These are phyloP conservation scores for Melinopterus prodromus DNA, from an alignment of 2,888 invertebrate species.

Conservation along the genomic window DNA sequence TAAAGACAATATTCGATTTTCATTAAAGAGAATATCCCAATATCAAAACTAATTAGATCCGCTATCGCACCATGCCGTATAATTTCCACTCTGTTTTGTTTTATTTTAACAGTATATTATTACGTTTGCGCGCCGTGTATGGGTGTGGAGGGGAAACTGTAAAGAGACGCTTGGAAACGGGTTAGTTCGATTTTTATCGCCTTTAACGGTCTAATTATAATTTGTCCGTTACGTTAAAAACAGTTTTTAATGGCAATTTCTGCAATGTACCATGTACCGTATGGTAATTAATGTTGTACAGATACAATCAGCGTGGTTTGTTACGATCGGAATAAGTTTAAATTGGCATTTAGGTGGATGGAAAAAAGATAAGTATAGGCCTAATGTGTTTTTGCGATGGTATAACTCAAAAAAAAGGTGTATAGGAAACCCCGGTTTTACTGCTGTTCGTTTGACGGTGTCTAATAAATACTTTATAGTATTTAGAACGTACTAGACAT, in stretches of 20 bases:
- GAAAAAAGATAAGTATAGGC: not conserved
- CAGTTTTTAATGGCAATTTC: not conserved
- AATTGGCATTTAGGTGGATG: not conserved
- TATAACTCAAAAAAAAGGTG: not conserved
- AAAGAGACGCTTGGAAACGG: not conserved
- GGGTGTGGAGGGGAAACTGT: not conserved
- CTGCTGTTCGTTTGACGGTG: not conserved
- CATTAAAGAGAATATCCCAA: not conserved
- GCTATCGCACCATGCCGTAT: not conserved
- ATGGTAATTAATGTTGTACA: not conserved
- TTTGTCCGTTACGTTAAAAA: conserved; percentile 4
- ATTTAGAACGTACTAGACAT: no score
- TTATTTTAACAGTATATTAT: not conserved
- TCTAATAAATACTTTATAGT: no score
- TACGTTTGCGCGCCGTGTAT: not conserved
- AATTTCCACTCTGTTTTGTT: not conserved
- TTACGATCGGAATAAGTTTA: not conserved
- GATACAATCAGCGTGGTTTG: not conserved
- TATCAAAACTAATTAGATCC: not conserved
- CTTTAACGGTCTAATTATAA: conserved; percentile 4
- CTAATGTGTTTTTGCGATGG: not conserved
- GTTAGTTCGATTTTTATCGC: conserved; percentile 4
- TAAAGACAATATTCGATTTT: not conserved
- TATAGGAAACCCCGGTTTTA: not conserved
- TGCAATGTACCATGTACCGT: not conserved